phyloP scores from a whole-genome alignment of 2,888 invertebrate species.

The Arctia plantaginis region DNA sequence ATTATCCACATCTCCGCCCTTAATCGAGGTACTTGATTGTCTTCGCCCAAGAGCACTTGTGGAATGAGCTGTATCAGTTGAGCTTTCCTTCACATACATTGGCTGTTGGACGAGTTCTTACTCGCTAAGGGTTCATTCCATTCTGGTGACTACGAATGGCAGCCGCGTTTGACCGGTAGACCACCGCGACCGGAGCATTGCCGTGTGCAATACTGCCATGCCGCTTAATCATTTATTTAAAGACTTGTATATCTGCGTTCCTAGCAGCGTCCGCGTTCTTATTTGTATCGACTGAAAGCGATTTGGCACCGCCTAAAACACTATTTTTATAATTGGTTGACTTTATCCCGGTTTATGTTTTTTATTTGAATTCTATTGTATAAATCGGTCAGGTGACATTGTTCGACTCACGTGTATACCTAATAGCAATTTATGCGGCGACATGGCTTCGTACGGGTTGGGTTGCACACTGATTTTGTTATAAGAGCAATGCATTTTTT shows the following conservation, averaged over 20 bases:
- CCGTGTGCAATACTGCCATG: background rate
- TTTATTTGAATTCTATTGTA: slow-evolving; percentile 31
- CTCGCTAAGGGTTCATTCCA: background rate
- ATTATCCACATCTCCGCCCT: no score
- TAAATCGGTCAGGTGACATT: slow-evolving; percentile 19
- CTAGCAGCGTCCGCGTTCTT: background rate
- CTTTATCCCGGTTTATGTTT: slow-evolving; percentile 37
- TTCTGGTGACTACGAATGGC: background rate
- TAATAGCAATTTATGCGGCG: background rate
- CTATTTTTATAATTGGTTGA: slow-evolving; percentile 43
- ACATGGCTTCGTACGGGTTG: background rate
- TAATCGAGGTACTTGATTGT: no score
- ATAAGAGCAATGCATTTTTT: background rate
- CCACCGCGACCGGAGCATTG: background rate
- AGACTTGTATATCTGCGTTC: background rate
- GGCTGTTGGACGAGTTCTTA: background rate
- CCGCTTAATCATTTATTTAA: slow-evolving; percentile 13
- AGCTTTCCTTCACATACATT: no score
- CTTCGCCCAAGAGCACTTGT: no score
- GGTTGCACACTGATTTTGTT: background rate
- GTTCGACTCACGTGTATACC: background rate
- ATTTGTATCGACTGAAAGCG: slow-evolving; percentile 16
- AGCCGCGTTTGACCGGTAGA: background rate
- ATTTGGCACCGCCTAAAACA: slow-evolving; percentile 44
- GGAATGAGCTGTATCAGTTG: no score